Evolutionary conservation across 2,113 vertebrate genomes (phyloP), one percentile per base, ranked within the genome.

Genomic region (Zosterops lateralis): DNA sequence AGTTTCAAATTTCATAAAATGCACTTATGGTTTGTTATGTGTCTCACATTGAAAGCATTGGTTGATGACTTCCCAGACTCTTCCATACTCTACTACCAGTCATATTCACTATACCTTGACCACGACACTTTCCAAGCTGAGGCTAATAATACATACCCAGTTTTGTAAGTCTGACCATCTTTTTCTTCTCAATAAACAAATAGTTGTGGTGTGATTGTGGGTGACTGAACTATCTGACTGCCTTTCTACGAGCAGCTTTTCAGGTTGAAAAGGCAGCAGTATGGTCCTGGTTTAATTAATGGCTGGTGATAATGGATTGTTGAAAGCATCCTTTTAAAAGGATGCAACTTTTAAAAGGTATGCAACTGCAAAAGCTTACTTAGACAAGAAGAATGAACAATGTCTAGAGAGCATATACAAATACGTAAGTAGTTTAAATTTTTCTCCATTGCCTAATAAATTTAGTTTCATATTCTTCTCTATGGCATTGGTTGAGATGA

Each of bases 1-100:
- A 97, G 98, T 98, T 98, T 98, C 98, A 98, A 97, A 98, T 98
- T 98, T 98, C 98, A 98, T 98, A 97, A 98, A 98, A 94, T 95
- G 91, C 92, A 85, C 88, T 97, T 98, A 97, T 92, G 97, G 97
- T 97, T 96, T 95, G 91, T 96, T 97, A 97, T 96, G 82, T 97
- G 95, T 96, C 97, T 96, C 89, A 92, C 81, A 97, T 97, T 95
- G 97, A 91, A 97, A 95, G 74, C 68, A 29, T 57, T 91, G 60
- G 89, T 84, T 97, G 95, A 97, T 94, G 96, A 96, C 87, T 97
- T 98, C 96, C 96, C 94, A 97, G 96, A 96, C 87, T 89, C 90
- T 96, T 96, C 90, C 97, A 45, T 96, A 89, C 70, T 92, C 48
- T 91, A 75, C 85, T 93, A 64, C 81, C 31, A 87, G 64, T 54